These are phyloP conservation scores for Lepidurus couesii DNA, from an alignment of 1,140 invertebrate genomes.

Conservation along the genomic window DNA sequence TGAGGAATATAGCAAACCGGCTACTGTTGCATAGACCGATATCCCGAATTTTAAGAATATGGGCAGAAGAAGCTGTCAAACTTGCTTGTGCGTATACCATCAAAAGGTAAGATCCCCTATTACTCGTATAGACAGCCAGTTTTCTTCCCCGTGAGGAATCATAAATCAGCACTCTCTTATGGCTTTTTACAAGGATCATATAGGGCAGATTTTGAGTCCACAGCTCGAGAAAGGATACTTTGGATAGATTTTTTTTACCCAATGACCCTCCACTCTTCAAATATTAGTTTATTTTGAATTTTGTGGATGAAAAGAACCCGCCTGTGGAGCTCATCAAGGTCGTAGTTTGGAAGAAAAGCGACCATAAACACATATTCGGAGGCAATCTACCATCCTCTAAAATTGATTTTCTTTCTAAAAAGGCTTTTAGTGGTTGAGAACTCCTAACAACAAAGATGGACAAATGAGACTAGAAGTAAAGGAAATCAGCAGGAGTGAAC, in stretches of 20 bases:
- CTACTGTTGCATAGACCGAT: background rate
- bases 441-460: background rate
- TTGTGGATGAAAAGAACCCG: background rate
- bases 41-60: background rate
- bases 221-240: background rate
- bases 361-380: background rate
- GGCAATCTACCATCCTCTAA: background rate
- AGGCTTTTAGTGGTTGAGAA: background rate
- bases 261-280: background rate
- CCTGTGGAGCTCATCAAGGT: conserved; percentile 3
- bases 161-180: background rate
- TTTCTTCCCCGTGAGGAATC: background rate
- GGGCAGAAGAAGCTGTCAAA: background rate
- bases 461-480: background rate
- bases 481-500: conserved; percentile 8
- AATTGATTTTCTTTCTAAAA: background rate
- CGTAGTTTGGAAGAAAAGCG: background rate
- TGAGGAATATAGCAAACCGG: background rate
- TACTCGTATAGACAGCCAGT: background rate
- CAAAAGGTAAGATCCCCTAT: background rate
- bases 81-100: conserved; percentile 2
- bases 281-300: background rate
- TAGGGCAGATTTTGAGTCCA: background rate
- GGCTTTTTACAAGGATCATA: conserved; percentile 2
- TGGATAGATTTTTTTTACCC: background rate